Evolutionary conservation across 2,797 vertebrate species (phyloP).

Genomic region (Aldrovandia affinis): DNA sequence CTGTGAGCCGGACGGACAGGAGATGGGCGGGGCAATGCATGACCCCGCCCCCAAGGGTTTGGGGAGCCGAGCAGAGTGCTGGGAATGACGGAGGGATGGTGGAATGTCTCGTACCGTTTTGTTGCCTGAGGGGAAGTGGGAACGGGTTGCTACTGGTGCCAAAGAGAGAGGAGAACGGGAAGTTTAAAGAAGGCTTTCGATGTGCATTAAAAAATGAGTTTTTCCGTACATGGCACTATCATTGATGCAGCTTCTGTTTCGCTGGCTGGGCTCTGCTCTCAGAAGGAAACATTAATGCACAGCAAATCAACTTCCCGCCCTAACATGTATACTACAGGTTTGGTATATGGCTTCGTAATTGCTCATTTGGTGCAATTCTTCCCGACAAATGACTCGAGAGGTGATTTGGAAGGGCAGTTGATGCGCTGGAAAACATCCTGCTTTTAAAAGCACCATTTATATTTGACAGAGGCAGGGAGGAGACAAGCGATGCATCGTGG

Average conservation of each 20-base stretch:
- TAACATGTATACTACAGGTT: slow-evolving; percentile 58
- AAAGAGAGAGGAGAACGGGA: slow-evolving; percentile 57
- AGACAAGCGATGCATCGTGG: slow-evolving; percentile 47
- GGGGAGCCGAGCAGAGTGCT: slow-evolving; percentile 36
- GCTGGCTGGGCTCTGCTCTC: slow-evolving; percentile 50
- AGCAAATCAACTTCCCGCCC: slow-evolving; percentile 77
- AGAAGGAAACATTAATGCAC: slow-evolving; percentile 54
- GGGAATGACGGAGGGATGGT: slow-evolving; percentile 26
- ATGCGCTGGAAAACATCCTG: slow-evolving; percentile 50
- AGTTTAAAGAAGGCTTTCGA: slow-evolving; percentile 53
- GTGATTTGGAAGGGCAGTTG: slow-evolving; percentile 49
- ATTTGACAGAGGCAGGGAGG: slow-evolving; percentile 38
- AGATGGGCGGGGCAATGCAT: slow-evolving; percentile 35
- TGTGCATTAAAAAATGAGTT: slow-evolving; percentile 64
- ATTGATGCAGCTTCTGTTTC: slow-evolving; percentile 66
- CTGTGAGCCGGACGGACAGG: slow-evolving; percentile 63
- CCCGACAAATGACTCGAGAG: slow-evolving; percentile 42
- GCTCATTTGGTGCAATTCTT: slow-evolving; percentile 49
- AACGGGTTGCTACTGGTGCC: slow-evolving; percentile 68
- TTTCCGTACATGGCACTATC: slow-evolving; percentile 69
- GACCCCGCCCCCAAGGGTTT: slow-evolving; percentile 33
- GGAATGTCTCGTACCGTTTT: slow-evolving; percentile 47
- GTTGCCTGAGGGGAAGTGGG: slow-evolving; percentile 56
- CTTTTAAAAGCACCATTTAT: slow-evolving; percentile 56
- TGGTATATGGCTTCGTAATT: slow-evolving; percentile 51